A percentile compares a stretch with the other conserved stretches of the same genome.
Evolutionary conservation across 2,888 invertebrate genomes (phyloP).

Genomic region (Melipona bicolor): DNA sequence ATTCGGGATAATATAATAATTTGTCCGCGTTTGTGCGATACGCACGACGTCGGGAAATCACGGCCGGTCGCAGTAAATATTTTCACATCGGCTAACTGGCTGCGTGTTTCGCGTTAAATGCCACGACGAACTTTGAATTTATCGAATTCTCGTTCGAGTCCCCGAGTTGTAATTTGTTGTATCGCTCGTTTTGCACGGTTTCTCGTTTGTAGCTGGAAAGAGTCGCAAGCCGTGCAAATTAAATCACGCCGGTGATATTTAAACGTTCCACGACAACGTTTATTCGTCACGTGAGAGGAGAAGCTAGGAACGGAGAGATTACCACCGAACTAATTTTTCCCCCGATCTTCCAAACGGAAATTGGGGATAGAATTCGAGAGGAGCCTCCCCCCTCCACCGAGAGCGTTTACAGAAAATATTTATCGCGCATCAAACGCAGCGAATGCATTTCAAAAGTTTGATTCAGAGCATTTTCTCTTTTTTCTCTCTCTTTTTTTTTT

Average conservation of each 20-base stretch:
- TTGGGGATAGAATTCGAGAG: neutral
- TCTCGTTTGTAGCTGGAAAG: neutral
- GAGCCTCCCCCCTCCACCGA: neutral
- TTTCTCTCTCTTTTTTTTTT: neutral
- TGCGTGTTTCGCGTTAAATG: slow-evolving; percentile 8
- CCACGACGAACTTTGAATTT: neutral
- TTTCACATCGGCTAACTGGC: slow-evolving; percentile 13
- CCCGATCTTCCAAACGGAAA: too few relatives aligned
- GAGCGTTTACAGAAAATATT: neutral
- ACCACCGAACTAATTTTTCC: too few relatives aligned
- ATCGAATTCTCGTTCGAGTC: neutral
- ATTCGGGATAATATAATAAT: slow-evolving; percentile 18
- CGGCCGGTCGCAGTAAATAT: slow-evolving; percentile 16
- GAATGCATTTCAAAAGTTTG: neutral
- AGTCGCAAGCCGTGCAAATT: neutral
- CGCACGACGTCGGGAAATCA: neutral
- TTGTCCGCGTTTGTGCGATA: slow-evolving; percentile 14
- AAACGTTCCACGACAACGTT: neutral
- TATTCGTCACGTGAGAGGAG: too few relatives aligned
- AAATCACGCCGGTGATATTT: neutral
- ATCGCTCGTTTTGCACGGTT: too few relatives aligned
- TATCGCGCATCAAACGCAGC: slow-evolving; percentile 2
- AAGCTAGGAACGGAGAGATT: too few relatives aligned
- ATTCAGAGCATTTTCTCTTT: neutral
- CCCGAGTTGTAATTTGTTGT: neutral